Base-by-base conservation (phyloP, 2,113 vertebrate genomes). In the Isichthys henryi region DNA sequence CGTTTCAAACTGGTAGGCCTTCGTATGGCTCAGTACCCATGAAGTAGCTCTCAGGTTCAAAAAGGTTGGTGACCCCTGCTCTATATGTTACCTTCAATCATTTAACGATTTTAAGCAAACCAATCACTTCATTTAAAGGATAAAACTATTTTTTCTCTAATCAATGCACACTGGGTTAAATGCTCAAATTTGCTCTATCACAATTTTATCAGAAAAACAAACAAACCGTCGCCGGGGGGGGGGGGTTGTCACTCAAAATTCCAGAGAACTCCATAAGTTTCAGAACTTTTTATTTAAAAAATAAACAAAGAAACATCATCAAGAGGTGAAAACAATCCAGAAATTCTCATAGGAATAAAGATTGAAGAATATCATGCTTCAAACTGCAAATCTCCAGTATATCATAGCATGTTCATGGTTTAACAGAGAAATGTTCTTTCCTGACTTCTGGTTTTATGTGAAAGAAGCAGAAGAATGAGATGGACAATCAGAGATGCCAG, bases 221-320 rank as follows among this genome's bases (percentile, higher is more conserved):
- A 9, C n/a, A 70, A 31, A 70, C 10, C 62, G 31, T 70, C 13
- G 62, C 62, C 11, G 9, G 48, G 48, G 56, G 19, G 56, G 5
- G 53, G 53, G 17, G 19, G 1, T 0, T 21, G n/a, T 66, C 62
- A 31, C 62, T 66, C 15, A 39, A 77, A 77, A 77, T 39, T 35
- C 11, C 46, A 53, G 23, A 83, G 27, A 86, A 50, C 4, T 4
- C 84, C 84, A 86, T 10, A 17, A 87, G n/a, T 89, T 89, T 89
- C 21, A n/a, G 13, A 89, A 58, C 43, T 58, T 84, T 83, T 89
- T 89, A 89, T 89, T 89, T 89, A 46, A 89, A 89, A 89, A 89
- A 89, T 39, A 53, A 88, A 88, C 50, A 86, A 62, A 88, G 58
- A 39, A 45, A 88, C 58, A 13, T 89, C 52, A 56, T 89, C 52